Evolutionary conservation across 2,113 vertebrate genomes (phyloP).

Genomic region (Felis catus): F.catus_Fca126_mat1.0 CM031424.1:35019501-35020000

Average conservation of each 20-base stretch:
- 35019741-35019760: not conserved
- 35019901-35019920: not conserved
- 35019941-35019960: not conserved
- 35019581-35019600: not conserved
- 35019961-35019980: not conserved
- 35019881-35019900: not conserved
- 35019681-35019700: not conserved
- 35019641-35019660: not conserved
- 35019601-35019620: not conserved
- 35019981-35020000: not conserved
- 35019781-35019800: not conserved
- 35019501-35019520: conserved; percentile 18
- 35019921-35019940: not conserved
- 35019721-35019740: not conserved
- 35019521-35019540: not conserved
- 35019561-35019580: not conserved
- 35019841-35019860: not conserved
- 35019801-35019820: not conserved
- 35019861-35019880: not conserved
- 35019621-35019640: not conserved
- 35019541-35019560: not conserved
- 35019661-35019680: not conserved
- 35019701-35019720: not conserved
- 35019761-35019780: not conserved
- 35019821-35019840: not conserved